Evolutionary conservation across 2,113 vertebrate species (phyloP), one percentile per base, ranked within the genome.

Genomic region (Macrotis lagotis): DNA sequence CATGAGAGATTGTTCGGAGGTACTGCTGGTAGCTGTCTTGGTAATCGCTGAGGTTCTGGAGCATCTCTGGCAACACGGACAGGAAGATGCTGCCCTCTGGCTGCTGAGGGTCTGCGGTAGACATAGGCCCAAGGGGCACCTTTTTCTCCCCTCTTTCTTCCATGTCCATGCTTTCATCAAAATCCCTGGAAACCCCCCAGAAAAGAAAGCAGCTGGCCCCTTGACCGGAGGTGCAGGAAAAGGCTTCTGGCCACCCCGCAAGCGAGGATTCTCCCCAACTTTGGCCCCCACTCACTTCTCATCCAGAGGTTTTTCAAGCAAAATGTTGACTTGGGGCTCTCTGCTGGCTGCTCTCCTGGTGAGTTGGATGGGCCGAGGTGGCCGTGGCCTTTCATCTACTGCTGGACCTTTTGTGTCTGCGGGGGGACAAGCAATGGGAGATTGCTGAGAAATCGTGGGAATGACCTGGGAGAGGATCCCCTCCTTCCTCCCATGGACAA

Each of bases 291-390:
- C 99, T 98, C 97, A 99, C 99, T 98, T 98, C 51, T 97, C 97
- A 94, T 98, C 98, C 91, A 98, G 96, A 59, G 98, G 98, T 59
- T 97, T 98, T 97, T 98, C 98, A 51, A 99, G 96, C 88, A 99
- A 1, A 93, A 99, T 98, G 93, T 98, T 98, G n/a, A 91, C 98
- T 4, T 97, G 96, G 14, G 97, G 89, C 9, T 98, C 97, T 94
- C 96, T 97, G 25, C 3, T 88, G 91, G 96, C 92, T 0, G 83
- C 94, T 55, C 96, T 96, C 95, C 94, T 99, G 83, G 98, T 99
- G 97, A 99, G 98, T 91, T 97, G 98, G 98, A 99, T 98, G 49
- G 99, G 99, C 96, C 98, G 98, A 95, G 99, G 99, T 97, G 98
- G 98, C 50, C 49, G 89, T 94, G 98, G 98, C 37, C 97, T 98